Percentiles rank a stretch among this genome's conserved stretches.
Evolutionary conservation across 2,113 vertebrate genomes (phyloP).

Genomic region (Alces alces): DNA sequence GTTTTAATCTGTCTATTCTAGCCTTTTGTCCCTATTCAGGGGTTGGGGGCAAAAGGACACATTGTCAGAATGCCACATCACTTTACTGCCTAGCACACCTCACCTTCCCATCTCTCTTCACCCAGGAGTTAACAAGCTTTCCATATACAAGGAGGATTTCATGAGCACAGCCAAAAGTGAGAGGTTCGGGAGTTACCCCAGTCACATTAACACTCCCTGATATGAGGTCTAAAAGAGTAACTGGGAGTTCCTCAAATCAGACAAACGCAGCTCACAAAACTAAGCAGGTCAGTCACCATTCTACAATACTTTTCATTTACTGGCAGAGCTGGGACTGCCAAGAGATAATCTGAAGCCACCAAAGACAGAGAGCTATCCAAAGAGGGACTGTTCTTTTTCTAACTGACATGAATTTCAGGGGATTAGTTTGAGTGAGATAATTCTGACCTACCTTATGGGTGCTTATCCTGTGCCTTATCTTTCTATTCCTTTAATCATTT

Average conservation of each 20-base stretch:
- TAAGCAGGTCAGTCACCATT: neutral
- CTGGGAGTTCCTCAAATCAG: no score
- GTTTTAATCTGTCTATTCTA: neutral
- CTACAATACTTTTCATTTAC: neutral
- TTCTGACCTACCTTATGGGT: neutral
- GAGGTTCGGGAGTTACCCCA: neutral
- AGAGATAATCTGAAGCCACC: neutral
- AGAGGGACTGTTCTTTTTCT: neutral
- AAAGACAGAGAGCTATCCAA: neutral
- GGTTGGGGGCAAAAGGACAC: neutral
- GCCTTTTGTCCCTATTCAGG: neutral
- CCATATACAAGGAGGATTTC: neutral
- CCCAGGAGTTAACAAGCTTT: neutral
- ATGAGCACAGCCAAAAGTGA: neutral
- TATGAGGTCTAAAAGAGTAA: neutral
- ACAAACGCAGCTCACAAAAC: fast-evolving
- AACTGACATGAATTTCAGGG: neutral
- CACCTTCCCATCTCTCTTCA: neutral
- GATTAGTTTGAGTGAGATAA: neutral
- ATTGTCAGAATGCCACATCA: neutral
- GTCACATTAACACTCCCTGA: neutral
- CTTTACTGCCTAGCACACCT: no score
- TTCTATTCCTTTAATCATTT: neutral
- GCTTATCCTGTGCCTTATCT: neutral
- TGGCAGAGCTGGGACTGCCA: fast-evolving